phyloP scores from a whole-genome alignment of 1,140 invertebrate genomes.

The Nomia melanderi region DNA sequence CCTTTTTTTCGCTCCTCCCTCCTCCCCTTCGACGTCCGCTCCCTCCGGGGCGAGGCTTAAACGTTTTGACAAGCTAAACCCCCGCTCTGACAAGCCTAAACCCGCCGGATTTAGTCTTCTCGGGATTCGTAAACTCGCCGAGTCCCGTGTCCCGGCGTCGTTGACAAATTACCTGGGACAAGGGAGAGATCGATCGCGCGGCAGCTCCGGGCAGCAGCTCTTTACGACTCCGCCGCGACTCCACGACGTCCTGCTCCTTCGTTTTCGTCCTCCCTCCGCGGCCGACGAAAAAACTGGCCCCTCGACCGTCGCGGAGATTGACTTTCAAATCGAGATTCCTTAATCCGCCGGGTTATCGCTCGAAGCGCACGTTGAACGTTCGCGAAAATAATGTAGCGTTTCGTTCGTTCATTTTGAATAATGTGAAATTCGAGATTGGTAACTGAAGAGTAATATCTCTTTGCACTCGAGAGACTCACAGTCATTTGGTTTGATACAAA shows the following conservation, averaged over 20 bases:
- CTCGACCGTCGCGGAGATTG: conserved; percentile 35
- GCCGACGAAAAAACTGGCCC: conserved; percentile 52
- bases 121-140: background rate
- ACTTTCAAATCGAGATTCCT: conserved; percentile 54
- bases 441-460: too few relatives aligned
- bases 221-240: background rate
- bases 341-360: conserved; percentile 38
- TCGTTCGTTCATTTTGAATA: too few relatives aligned
- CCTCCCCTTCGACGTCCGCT: too few relatives aligned
- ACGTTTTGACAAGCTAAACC: background rate
- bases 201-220: background rate
- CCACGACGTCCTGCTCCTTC: background rate
- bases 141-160: background rate
- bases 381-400: too few relatives aligned
- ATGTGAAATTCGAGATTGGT: too few relatives aligned
- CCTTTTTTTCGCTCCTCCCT: too few relatives aligned
- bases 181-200: conserved; percentile 27
- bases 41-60: background rate
- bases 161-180: conserved; percentile 21
- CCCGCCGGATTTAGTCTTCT: background rate
- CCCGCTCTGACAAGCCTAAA: background rate
- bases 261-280: conserved; percentile 21
- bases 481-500: too few relatives aligned
- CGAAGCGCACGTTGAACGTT: conserved; percentile 20
- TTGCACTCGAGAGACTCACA: too few relatives aligned